Conservation (phyloP, 1,140 invertebrate genomes). For the Lepeophtheirus salmonis region DNA sequence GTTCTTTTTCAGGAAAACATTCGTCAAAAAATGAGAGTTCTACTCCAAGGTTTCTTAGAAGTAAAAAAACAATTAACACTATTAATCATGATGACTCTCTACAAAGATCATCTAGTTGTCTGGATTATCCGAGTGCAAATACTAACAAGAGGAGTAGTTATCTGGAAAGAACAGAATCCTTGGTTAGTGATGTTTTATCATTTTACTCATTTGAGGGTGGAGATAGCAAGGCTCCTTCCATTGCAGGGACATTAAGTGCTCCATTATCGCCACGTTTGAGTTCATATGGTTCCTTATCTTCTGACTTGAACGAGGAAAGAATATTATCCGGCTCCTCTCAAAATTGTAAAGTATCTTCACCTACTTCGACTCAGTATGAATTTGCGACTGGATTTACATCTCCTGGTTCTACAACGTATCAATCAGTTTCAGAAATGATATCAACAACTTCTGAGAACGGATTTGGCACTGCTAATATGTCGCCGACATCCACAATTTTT, state of each 20-base stretch:
- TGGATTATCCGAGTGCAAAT: not conserved
- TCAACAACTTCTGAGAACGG: too few relatives aligned
- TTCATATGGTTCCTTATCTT: not conserved
- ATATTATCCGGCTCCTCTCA: slow-evolving; percentile 23
- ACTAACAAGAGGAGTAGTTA: not conserved
- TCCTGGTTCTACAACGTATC: not conserved
- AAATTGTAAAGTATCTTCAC: not conserved
- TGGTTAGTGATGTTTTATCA: slow-evolving; percentile 13
- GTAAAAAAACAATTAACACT: not conserved
- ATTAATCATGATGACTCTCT: not conserved
- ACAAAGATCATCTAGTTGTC: not conserved
- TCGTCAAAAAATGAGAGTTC: not conserved
- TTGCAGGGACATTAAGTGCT: not conserved
- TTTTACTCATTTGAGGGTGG: slow-evolving; percentile 15
- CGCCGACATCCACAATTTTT: too few relatives aligned
- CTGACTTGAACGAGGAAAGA: not conserved
- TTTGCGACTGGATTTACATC: slow-evolving; percentile 25
- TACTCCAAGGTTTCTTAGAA: not conserved
- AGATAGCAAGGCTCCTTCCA: slow-evolving; percentile 18
- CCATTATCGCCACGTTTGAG: not conserved
- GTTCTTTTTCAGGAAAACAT: slow-evolving; percentile 11
- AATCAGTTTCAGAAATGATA: not conserved
- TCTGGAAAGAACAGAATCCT: slow-evolving; percentile 10
- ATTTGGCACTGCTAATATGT: too few relatives aligned
- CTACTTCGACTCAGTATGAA: not conserved